Base-by-base conservation (phyloP, 2,113 vertebrate species). In the Amphilophus citrinellus region DNA sequence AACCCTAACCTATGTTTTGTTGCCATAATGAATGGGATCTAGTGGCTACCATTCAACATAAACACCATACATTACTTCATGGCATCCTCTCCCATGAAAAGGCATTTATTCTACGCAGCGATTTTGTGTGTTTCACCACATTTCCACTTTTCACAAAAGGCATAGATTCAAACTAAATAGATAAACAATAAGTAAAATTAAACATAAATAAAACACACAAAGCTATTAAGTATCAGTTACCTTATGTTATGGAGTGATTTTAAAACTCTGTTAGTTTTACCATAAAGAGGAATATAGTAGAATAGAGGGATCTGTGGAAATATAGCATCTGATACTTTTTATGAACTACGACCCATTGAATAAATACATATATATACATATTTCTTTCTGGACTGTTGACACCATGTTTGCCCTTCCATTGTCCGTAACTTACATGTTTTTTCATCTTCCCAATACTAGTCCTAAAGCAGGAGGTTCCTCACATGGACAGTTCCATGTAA, bases 401-500 rank as follows among this genome's bases (percentile, higher is more conserved):
- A 44, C 76, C 89, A 89, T 83, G 80, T 92, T 85, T 96, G 92
- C 92, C 95, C 96, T 93, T 97, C 95, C 97, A 96, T 96, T 97
- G 94, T 97, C 96, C 96, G 95, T 97, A 93, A 95, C 86, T 76
- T 56, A 53, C 93, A 83, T 90, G 73, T 92, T 91, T 91, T 89
- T 91, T 77, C 95, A 96, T 94, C 87, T 93, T 90, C 91, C 95
- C 96, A 97, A 95, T 97, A 97, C 96, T 97, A 96, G 97, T 98
- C 96, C 96, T 96, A 96, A 97, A 98, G 94, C 97, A 99, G 96
- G 97, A 97, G 95, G 95, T 96, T 95, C 97, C 97, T 97, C 97
- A 97, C 97, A 98, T 97, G 98, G 97, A 97, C 95, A 93, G 96
- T 96, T 97, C 97, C 97, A 98, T 99, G 97, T 98, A 98, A 98